Evolutionary conservation across 2,797 vertebrate species (phyloP).

Genomic region (Lepidocolaptes lacrymiger): DNA sequence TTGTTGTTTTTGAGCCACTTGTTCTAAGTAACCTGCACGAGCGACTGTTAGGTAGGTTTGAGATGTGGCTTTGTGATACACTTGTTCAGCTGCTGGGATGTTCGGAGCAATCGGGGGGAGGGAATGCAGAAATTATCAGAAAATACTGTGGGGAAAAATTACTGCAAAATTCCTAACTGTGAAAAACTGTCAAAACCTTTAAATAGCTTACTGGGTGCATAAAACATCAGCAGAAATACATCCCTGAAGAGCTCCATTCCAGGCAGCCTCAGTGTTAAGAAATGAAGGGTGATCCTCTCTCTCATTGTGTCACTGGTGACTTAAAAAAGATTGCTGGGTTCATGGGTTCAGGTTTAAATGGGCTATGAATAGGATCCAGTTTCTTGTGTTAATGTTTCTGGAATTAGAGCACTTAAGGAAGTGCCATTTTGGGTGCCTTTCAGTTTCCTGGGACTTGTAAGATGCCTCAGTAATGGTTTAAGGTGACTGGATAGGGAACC

Average conservation of each 20-base stretch:
- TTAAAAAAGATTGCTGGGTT: not conserved
- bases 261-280: not conserved
- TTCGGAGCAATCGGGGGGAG: not conserved
- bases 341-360: not conserved
- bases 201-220: constrained; percentile 27
- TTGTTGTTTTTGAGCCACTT: not conserved
- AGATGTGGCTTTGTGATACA: not conserved
- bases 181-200: constrained; percentile 45
- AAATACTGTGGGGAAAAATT: constrained; percentile 17
- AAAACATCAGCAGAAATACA: not conserved
- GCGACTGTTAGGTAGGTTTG: not conserved
- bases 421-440: not conserved
- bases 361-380: not conserved
- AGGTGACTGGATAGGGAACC: not conserved
- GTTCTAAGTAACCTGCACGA: not conserved
- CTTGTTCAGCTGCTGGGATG: not conserved
- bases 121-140: not conserved
- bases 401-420: not conserved
- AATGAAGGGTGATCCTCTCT: not conserved
- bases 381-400: not conserved
- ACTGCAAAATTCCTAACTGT: not conserved
- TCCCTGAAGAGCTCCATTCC: not conserved
- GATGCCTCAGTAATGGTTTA: not conserved
- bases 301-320: not conserved
- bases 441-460: not conserved